Conservation (phyloP, 2,797 vertebrate genomes). For the Balearica regulorum region DNA sequence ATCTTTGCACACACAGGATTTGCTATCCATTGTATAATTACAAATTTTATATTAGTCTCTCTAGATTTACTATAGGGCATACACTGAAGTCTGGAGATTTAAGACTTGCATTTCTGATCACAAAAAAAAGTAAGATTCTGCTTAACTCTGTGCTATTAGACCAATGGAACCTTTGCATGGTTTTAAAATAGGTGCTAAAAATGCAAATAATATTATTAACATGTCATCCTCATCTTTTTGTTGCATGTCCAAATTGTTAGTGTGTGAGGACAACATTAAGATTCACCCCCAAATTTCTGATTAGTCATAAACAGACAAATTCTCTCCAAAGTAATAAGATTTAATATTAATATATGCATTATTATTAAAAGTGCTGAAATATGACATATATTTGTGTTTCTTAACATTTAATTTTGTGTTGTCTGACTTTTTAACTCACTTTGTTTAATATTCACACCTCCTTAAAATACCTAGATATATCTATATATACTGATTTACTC, state of each 20-base stretch:
- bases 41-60: background rate
- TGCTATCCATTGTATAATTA: background rate
- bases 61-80: background rate
- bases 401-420: background rate
- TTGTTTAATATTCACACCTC: background rate
- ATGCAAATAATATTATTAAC: background rate
- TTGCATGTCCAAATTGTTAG: background rate
- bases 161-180: background rate
- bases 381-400: background rate
- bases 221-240: background rate
- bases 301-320: background rate
- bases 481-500: background rate
- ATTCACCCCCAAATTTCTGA: background rate
- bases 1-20: background rate
- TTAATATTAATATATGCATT: background rate
- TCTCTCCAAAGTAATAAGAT: background rate
- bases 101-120: background rate
- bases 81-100: background rate
- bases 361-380: background rate
- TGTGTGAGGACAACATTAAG: background rate
- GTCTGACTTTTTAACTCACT: background rate
- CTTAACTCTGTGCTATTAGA: background rate
- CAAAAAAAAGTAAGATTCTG: background rate
- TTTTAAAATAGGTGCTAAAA: background rate
- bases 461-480: background rate